Evolutionary conservation across 2,113 vertebrate species (phyloP).

Genomic region (Lanius collurio): DNA sequence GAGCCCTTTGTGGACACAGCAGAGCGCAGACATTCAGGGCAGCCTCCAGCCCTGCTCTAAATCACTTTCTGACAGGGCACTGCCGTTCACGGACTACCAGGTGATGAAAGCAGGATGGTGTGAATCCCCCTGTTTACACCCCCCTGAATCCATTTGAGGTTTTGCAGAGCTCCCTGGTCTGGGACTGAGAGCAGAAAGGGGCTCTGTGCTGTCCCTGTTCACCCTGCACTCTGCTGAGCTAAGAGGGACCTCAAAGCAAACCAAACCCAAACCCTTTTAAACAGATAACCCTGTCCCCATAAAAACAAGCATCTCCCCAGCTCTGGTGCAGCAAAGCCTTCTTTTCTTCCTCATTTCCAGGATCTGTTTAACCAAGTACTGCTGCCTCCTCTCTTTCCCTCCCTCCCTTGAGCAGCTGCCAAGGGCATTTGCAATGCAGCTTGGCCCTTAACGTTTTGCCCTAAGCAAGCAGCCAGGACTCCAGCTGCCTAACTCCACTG

Average conservation of each 20-base stretch:
- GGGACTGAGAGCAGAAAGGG: not conserved
- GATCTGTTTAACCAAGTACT: not conserved
- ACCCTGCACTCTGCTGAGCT: not conserved
- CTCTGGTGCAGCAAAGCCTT: not conserved
- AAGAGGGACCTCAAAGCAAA: not conserved
- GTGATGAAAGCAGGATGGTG: not conserved
- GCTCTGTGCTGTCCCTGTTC: not conserved
- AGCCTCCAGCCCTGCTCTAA: not conserved
- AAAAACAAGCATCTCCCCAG: not conserved
- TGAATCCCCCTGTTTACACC: not conserved
- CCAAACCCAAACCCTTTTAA: not conserved
- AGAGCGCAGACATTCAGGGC: not conserved
- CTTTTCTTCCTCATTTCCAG: not conserved
- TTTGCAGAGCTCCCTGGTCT: not conserved
- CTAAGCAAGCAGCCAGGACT: slow-evolving; percentile 49
- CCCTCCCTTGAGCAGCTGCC: not conserved
- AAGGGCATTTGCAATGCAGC: slow-evolving; percentile 43
- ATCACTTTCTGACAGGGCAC: not conserved
- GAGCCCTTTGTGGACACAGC: slow-evolving; percentile 6
- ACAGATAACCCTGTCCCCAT: not conserved
- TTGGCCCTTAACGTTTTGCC: slow-evolving; percentile 20
- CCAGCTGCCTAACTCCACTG: slow-evolving; percentile 49
- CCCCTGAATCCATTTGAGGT: not conserved
- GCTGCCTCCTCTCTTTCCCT: not conserved
- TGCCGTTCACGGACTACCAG: not conserved